Conservation (phyloP, 2,113 vertebrate genomes). For the Strigops habroptila region DNA sequence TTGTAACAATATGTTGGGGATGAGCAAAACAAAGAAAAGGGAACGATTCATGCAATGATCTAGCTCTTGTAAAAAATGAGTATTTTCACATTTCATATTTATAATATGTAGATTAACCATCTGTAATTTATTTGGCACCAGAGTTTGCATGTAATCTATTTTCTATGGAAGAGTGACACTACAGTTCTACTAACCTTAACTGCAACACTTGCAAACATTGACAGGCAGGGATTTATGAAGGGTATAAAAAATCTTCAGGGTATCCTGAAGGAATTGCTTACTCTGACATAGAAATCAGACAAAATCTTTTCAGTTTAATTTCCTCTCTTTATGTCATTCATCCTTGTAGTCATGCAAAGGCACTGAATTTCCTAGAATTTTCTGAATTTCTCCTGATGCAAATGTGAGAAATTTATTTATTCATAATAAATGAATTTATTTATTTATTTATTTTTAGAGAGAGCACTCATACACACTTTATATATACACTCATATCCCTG, state of each 20-base stretch:
- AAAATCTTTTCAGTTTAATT: background rate
- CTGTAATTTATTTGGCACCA: background rate
- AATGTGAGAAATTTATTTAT: background rate
- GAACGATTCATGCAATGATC: background rate
- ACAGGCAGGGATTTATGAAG: background rate
- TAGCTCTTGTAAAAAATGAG: background rate
- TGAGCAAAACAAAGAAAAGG: background rate
- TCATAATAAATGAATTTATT: background rate
- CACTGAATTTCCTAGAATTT: background rate
- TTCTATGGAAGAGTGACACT: background rate
- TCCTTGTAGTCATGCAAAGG: background rate
- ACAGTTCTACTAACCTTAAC: background rate
- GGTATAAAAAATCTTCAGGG: background rate
- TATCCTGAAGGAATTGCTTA: background rate
- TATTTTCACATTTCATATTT: background rate
- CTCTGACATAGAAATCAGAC: background rate
- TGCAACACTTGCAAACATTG: background rate
- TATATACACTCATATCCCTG: background rate
- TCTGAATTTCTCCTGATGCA: background rate
- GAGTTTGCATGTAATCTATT: background rate
- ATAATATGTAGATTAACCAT: background rate
- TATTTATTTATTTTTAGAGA: background rate
- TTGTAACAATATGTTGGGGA: background rate
- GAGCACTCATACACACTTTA: background rate
- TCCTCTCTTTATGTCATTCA: background rate